These are phyloP conservation scores for Palythoa heliodiscus DNA, from an alignment of 92 coral and sea anemone genomes.

Conservation along the genomic window DNA sequence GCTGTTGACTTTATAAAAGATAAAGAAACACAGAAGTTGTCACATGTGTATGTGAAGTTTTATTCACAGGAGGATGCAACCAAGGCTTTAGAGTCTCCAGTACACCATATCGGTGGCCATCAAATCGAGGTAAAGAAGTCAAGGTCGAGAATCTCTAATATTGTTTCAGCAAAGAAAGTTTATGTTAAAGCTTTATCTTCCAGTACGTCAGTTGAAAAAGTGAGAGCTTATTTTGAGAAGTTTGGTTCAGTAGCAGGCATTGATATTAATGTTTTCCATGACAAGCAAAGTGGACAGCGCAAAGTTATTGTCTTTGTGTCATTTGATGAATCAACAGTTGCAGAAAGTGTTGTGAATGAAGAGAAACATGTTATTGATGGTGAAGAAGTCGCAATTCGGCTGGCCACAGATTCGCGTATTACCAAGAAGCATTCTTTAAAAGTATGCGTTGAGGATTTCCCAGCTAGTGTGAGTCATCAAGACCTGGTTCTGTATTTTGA, in stretches of 20 bases:
- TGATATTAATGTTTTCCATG: constrained; percentile 54
- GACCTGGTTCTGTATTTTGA: constrained; percentile 38
- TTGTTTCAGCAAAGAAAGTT: constrained; percentile 47
- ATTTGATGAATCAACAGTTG: constrained; percentile 43
- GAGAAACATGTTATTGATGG: constrained; percentile 43
- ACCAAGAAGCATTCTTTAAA: constrained; percentile 33
- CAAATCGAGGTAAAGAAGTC: constrained; percentile 10
- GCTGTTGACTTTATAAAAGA: constrained; percentile 56
- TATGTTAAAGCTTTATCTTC: constrained; percentile 52
- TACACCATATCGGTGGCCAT: constrained; percentile 45
- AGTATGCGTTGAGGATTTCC: constrained; percentile 29
- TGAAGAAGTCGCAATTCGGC: constrained; percentile 13
- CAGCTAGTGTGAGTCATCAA: constrained; percentile 5
- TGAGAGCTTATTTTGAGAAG: constrained; percentile 56
- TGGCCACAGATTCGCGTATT: constrained; percentile 49
- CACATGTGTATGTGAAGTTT: constrained; percentile 60
- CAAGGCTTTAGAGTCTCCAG: constrained; percentile 48
- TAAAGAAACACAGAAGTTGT: constrained; percentile 34
- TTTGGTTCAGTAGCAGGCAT: constrained; percentile 56
- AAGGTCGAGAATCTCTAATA: constrained; percentile 35
- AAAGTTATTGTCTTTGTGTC: constrained; percentile 46
- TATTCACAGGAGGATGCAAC: constrained; percentile 52
- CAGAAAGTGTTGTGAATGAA: constrained; percentile 35
- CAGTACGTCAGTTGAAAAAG: constrained; percentile 54
- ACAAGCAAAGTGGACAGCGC: constrained; percentile 12